These are phyloP conservation scores for Dasyurus viverrinus DNA, from an alignment of 2,113 vertebrate species.

Conservation along the genomic window DNA sequence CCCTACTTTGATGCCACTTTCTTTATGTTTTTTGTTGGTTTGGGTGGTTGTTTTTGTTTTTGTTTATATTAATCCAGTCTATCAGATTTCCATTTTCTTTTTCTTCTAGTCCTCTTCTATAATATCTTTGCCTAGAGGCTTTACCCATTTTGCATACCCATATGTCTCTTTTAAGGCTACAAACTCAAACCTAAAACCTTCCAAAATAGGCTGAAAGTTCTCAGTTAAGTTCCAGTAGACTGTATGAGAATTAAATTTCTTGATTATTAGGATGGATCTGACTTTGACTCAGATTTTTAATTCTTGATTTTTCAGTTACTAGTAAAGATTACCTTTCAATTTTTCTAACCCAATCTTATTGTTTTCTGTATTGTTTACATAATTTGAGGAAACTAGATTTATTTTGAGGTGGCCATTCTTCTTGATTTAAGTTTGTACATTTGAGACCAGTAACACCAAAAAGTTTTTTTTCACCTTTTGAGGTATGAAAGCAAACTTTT, in stretches of 20 bases:
- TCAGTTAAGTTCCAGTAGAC: not conserved
- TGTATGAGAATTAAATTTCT: not conserved
- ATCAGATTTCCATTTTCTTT: not conserved
- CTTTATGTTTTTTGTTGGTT: not conserved
- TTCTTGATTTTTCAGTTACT: constrained; percentile 15
- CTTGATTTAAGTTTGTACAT: constrained; percentile 65
- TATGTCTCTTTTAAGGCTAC: constrained; percentile 33
- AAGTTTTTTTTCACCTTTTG: constrained; percentile 53
- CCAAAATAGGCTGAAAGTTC: constrained; percentile 7
- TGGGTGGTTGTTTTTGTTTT: not conserved
- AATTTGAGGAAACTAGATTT: constrained; percentile 50
- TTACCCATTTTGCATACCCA: not conserved
- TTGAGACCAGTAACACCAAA: constrained; percentile 68
- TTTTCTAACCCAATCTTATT: not conserved
- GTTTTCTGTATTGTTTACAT: constrained; percentile 16
- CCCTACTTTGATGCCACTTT: not conserved
- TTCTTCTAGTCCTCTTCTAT: not conserved
- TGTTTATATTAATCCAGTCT: not conserved
- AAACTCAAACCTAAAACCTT: not conserved
- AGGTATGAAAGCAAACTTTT: constrained; percentile 52
- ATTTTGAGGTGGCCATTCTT: constrained; percentile 58
- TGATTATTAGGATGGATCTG: not conserved
- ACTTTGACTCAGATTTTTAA: constrained; percentile 13
- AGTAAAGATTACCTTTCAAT: not conserved
- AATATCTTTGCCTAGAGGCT: not conserved